Conservation (phyloP, 2,888 invertebrate genomes). For the Hedychridium roseum region DNA sequence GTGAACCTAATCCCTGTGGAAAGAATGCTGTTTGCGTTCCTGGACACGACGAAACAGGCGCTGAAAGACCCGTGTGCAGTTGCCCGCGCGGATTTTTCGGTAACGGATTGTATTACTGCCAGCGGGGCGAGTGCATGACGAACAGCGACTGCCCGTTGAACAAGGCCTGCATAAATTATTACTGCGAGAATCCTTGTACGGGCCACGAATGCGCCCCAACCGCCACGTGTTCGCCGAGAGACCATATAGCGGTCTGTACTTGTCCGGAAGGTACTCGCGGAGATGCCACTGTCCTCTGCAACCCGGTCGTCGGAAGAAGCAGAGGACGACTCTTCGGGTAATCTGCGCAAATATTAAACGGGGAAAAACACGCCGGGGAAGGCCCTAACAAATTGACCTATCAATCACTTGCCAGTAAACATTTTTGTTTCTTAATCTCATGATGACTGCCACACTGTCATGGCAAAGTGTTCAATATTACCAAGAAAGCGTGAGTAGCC, state of each 20-base stretch:
- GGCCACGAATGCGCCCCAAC: constrained; percentile 78
- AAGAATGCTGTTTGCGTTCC: constrained; percentile 80
- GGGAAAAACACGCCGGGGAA: too few relatives aligned
- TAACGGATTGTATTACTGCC: constrained; percentile 77
- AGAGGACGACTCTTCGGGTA: too few relatives aligned
- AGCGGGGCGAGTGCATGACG: constrained; percentile 79
- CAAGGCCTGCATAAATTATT: constrained; percentile 80
- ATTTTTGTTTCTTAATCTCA: too few relatives aligned
- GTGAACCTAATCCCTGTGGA: constrained; percentile 89
- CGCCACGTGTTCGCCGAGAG: constrained; percentile 78
- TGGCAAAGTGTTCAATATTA: too few relatives aligned
- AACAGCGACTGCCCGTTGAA: constrained; percentile 80
- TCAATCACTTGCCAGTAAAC: too few relatives aligned
- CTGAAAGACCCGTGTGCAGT: constrained; percentile 86
- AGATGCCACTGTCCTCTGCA: constrained; percentile 68
- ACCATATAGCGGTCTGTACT: constrained; percentile 84
- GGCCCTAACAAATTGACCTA: too few relatives aligned
- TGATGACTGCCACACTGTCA: too few relatives aligned
- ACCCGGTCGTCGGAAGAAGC: constrained; percentile 50
- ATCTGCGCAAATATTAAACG: too few relatives aligned
- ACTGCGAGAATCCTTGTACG: constrained; percentile 74
- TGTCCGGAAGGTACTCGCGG: constrained; percentile 76
- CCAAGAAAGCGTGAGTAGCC: too few relatives aligned
- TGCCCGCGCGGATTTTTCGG: constrained; percentile 82
- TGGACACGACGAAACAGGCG: constrained; percentile 82